These are phyloP conservation scores for Rhagologus leucostigma DNA, from an alignment of 2,113 vertebrate species.

Conservation along the genomic window DNA sequence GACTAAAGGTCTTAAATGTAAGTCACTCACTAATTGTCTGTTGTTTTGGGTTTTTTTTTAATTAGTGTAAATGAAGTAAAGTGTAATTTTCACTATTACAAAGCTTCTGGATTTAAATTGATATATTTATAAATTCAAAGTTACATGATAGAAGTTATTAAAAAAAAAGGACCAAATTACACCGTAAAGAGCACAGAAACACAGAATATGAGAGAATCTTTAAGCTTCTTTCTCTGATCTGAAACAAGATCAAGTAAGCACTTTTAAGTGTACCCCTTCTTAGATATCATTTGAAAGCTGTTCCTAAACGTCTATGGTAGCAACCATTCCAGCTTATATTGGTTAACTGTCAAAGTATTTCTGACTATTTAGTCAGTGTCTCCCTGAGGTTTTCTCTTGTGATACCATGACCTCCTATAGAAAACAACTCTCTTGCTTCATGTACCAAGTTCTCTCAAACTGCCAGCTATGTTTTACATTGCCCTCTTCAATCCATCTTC, in stretches of 20 bases:
- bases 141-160: not conserved
- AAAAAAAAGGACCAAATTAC: not conserved
- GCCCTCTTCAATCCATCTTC: not conserved
- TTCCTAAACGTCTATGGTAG: not conserved
- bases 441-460: not conserved
- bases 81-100: not conserved
- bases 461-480: not conserved
- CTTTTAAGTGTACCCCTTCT: not conserved
- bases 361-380: not conserved
- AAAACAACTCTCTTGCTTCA: not conserved
- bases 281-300: not conserved
- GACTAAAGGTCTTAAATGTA: not conserved
- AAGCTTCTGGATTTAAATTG: not conserved
- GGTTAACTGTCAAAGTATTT: not conserved
- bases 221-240: not conserved
- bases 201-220: not conserved
- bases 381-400: not conserved
- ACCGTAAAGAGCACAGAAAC: not conserved
- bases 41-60: too few species aligned
- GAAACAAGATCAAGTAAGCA: not conserved
- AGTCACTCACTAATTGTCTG: not conserved
- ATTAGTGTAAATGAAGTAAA: not conserved
- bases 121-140: not conserved
- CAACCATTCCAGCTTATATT: not conserved
- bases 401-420: not conserved